Conservation (phyloP, 2,113 vertebrate genomes). For the Ailurus styani region DNA sequence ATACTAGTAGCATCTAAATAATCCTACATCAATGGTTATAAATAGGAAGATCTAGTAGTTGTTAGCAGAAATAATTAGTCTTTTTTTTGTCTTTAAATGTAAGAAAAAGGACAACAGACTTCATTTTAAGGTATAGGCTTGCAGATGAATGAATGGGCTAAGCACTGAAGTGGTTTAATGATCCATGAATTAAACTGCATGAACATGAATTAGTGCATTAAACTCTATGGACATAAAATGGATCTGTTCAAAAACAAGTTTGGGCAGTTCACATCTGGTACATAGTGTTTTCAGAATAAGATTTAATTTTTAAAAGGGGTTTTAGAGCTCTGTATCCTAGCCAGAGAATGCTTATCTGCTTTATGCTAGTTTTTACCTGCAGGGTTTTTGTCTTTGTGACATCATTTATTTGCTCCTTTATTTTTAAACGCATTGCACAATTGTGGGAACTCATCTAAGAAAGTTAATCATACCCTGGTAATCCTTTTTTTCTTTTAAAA, state of each 20-base stretch:
- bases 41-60: not conserved
- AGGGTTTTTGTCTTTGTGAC: constrained; percentile 69
- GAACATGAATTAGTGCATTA: constrained; percentile 27
- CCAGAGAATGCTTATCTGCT: constrained; percentile 74
- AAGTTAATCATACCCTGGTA: constrained; percentile 70
- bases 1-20: not conserved
- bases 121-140: constrained; percentile 2
- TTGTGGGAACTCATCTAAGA: constrained; percentile 72
- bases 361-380: constrained; percentile 79
- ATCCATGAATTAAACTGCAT: constrained; percentile 5
- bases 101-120: not conserved
- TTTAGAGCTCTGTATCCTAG: constrained; percentile 49
- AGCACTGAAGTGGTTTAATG: constrained; percentile 21
- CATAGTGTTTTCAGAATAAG: constrained; percentile 40
- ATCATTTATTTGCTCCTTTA: constrained; percentile 77
- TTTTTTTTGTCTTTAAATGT: constrained; percentile 30
- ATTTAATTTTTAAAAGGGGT: constrained; percentile 65
- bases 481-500: not conserved
- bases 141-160: constrained; percentile 5
- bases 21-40: not conserved
- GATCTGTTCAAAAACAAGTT: constrained; percentile 60
- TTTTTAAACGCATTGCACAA: constrained; percentile 75
- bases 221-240: not conserved
- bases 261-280: constrained; percentile 49
- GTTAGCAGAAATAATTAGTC: not conserved